These are phyloP conservation scores for Oeneis ivallda DNA, from an alignment of 2,888 invertebrate genomes.

Conservation along the genomic window DNA sequence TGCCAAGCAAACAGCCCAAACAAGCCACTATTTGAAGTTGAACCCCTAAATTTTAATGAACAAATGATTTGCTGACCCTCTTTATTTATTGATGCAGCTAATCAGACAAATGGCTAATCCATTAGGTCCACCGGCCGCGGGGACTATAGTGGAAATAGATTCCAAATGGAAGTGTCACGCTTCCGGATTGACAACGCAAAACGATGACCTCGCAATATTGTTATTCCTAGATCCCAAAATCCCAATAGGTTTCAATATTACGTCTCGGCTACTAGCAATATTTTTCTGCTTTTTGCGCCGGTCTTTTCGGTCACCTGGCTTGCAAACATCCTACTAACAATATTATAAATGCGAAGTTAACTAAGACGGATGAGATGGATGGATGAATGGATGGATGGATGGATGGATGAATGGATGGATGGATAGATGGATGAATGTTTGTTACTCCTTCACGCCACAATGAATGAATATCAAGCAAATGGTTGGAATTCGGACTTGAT, in stretches of 20 bases:
- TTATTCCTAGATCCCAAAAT: constrained; percentile 29
- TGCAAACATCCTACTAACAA: too few relatives aligned
- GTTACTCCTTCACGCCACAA: too few relatives aligned
- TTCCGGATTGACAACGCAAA: constrained; percentile 37
- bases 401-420: too few relatives aligned
- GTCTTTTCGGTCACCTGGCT: too few relatives aligned
- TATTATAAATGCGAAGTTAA: too few relatives aligned
- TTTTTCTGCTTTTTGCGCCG: too few relatives aligned
- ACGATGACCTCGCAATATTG: constrained; percentile 29
- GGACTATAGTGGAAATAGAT: constrained; percentile 55
- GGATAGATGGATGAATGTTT: too few relatives aligned
- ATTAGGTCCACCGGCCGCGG: constrained; percentile 58
- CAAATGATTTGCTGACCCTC: constrained; percentile 69
- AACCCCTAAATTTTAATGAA: constrained; percentile 72
- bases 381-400: too few relatives aligned
- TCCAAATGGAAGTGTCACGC: constrained; percentile 57
- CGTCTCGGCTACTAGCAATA: not conserved
- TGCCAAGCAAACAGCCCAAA: constrained; percentile 41
- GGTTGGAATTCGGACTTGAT: too few relatives aligned
- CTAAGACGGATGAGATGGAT: too few relatives aligned
- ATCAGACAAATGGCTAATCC: constrained; percentile 80
- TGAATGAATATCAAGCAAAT: too few relatives aligned
- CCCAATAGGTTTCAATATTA: constrained; percentile 27
- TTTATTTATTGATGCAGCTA: constrained; percentile 78
- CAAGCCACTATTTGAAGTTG: constrained; percentile 56